Base-by-base conservation (phyloP, 2,888 invertebrate genomes). In the Lobophora halterata region DNA sequence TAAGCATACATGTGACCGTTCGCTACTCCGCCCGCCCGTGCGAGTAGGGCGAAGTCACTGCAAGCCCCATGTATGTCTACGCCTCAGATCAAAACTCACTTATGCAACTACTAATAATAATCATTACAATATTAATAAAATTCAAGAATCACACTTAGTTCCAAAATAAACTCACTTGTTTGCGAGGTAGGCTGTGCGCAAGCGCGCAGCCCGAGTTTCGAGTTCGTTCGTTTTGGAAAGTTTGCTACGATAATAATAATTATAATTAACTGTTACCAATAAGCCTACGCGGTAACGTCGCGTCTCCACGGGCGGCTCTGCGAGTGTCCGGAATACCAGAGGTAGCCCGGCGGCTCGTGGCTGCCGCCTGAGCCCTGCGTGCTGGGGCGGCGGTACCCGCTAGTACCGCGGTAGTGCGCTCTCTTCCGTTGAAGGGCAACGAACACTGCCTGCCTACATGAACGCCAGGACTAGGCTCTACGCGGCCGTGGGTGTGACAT, bases 121-220 rank as follows among this genome's bases (percentile, higher is more conserved):
- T 85, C 79, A 80, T 86, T 87, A 88, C 82, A 83, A 87, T 87
- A 88, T 85, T 80, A 88, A 87, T 88, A 86, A 88, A 88, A 88
- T 87, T 86, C 90, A 91, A 91, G 90, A 91, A 91, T 91, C 91
- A 91, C 91, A 91, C 91, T 90, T 91, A 91, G 90, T 91, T 88
- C 91, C 91, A 91, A 91, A 91, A 91, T 90, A 90, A 91, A 91
- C 91, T 91, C 91, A 91, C 91, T 91, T 91, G 89, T 89, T 86
- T 91, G 91, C 91, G 91, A 91, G 91, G 91, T 90, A 91, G 91
- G 91, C 87, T 87, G 87, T 71, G 86, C 83, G 85, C 86, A 71
- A 66, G 77, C 85, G 87, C 88, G 70, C 83, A 87, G 86, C 88
- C 88, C 88, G 83, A 88, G 81, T 88, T 87, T 88, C 87, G 88